Percentiles rank a stretch among this genome's conserved stretches.
Conservation (phyloP, 2,888 invertebrate genomes). For the Archips crataeganus region DNA sequence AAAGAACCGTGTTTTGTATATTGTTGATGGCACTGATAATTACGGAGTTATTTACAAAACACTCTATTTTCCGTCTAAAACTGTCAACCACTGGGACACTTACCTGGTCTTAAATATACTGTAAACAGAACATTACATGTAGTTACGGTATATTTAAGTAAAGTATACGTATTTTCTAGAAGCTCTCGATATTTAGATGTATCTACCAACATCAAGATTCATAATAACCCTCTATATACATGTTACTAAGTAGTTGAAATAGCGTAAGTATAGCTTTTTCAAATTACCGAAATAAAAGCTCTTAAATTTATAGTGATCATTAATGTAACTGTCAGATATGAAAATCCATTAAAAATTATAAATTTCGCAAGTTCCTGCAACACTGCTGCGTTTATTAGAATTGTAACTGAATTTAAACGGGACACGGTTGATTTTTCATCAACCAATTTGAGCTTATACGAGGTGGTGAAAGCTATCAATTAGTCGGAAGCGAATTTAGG, state of each 20-base stretch:
- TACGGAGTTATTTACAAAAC: no score
- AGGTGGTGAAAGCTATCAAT: neutral
- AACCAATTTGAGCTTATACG: neutral
- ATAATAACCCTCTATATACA: no score
- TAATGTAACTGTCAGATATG: constrained; percentile 30
- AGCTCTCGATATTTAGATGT: no score
- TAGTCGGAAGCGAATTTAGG: constrained; percentile 21
- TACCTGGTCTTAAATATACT: no score
- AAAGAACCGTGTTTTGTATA: no score
- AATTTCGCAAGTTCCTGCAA: neutral
- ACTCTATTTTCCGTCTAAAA: no score
- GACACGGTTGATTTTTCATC: neutral
- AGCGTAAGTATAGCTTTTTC: neutral
- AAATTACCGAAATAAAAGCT: constrained; percentile 29
- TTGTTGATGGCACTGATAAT: no score
- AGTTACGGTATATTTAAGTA: no score
- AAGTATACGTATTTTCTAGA: no score
- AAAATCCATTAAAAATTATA: constrained; percentile 28
- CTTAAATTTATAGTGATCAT: constrained; percentile 34
- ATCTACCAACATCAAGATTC: no score
- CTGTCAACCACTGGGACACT: no score
- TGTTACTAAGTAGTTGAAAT: neutral
- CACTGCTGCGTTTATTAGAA: neutral
- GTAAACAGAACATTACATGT: no score
- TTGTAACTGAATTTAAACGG: neutral